Evolutionary conservation across 2,888 invertebrate genomes (phyloP), one percentile per base, ranked within the genome.

Genomic region (Hemistola chrysoprasaria): DNA sequence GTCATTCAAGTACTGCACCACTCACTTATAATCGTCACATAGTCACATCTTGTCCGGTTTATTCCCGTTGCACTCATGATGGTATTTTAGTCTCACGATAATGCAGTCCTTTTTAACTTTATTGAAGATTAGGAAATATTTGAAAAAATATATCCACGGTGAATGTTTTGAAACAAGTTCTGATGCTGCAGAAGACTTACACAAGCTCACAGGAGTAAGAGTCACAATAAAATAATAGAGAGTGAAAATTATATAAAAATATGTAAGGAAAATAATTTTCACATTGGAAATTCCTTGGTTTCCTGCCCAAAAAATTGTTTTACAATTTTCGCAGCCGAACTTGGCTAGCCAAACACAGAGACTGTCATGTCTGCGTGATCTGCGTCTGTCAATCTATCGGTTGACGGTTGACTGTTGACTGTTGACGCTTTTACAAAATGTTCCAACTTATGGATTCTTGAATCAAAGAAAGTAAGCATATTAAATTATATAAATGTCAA

Each of bases 21-120:
- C 61, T 79, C 61, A 50, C 77, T 69, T 53, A 80, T 64, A 69
- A 82, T 76, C 70, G 69, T 73, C 36, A 77, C 55, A 67, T 77
- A 77, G 62, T 74, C 71, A 58, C 65, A 64, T 62, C 76, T 80
- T 76, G 85, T 85, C 82, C 83, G 82, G 60, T 71, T 71, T 66
- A 72, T 68, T 64, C 65, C 71, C 40, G 73, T 56, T 57, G 72
- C 66, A 71, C 65, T 78, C 85, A 86, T 86, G 34, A 63, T 68
- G 82, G 71, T 55, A 72, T 71, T 59, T 56, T 36, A 48, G 50
- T 50, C 53, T 50, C 51, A 39, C 51, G 36, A 35, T 46, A 37
- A 40, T 47, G 46, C 40, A 40, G 22, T 37, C 20, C 39, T 40
- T 22, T 28, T 30, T 29, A 31, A 25, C 40, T 49, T 41, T 54